Evolutionary conservation across 2,113 vertebrate species (phyloP).

Genomic region (Calcarius ornatus): DNA sequence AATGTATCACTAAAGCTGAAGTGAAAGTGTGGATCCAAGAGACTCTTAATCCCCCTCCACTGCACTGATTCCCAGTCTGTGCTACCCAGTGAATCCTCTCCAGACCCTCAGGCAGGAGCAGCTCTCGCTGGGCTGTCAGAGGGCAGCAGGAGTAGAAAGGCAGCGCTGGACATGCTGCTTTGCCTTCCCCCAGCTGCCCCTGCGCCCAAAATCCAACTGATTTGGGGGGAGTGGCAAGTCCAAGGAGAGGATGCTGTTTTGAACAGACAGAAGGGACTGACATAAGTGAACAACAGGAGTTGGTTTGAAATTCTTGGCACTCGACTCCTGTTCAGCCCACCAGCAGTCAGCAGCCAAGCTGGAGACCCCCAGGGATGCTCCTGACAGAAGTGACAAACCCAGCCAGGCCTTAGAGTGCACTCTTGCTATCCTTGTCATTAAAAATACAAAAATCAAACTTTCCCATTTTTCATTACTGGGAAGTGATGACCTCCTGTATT

Average conservation of each 20-base stretch:
- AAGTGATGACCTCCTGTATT: background rate
- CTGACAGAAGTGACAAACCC: background rate
- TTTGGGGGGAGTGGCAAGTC: fast-evolving
- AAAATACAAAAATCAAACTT: background rate
- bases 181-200: background rate
- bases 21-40: fast-evolving
- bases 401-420: background rate
- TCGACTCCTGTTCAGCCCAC: background rate
- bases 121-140: background rate
- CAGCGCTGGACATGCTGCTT: background rate
- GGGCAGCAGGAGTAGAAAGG: background rate
- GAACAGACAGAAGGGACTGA: background rate
- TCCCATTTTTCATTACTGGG: background rate
- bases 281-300: background rate
- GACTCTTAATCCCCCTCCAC: background rate
- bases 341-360: background rate
- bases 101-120: background rate
- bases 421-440: background rate
- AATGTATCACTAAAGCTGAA: background rate
- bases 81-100: background rate
- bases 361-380: background rate
- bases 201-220: background rate
- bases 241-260: background rate
- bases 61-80: background rate
- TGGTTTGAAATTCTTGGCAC: background rate